Conservation (phyloP, 2,888 invertebrate species). For the Trachelus troglodyta region DNA sequence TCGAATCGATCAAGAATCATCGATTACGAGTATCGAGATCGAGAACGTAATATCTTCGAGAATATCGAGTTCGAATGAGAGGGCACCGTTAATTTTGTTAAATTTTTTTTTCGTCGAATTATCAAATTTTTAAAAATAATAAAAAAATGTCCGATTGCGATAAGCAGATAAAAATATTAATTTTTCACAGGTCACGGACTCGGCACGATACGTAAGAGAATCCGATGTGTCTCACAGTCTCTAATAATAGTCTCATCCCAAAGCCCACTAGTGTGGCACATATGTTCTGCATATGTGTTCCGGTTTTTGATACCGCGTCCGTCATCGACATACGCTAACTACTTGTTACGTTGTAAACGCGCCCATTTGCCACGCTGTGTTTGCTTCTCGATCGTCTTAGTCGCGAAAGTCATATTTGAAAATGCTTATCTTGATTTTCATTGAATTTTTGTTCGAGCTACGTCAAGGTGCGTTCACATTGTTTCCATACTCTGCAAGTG, state of each 20-base stretch:
- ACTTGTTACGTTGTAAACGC: not conserved
- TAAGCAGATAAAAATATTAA: not conserved
- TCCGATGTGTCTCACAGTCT: not conserved
- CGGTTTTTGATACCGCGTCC: not conserved
- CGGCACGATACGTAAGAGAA: not conserved
- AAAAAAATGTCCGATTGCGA: no score
- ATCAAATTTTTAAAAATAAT: no score
- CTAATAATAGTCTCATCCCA: not conserved
- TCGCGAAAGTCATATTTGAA: not conserved
- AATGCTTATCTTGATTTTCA: not conserved
- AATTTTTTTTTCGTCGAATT: no score
- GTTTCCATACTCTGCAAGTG: not conserved
- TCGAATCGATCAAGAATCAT: not conserved
- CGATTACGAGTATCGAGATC: not conserved
- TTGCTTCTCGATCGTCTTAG: not conserved
- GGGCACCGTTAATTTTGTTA: no score
- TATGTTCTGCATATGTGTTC: not conserved
- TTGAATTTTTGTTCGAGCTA: not conserved
- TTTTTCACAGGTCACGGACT: not conserved
- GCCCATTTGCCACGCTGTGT: not conserved
- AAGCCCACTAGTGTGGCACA: not conserved
- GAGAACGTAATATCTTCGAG: no score
- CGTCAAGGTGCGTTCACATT: not conserved
- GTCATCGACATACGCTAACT: not conserved
- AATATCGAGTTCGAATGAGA: no score